A percentile compares a stretch with the other conserved stretches of the same genome.
These are phyloP conservation scores for Drosophila parabipectinata DNA, from an alignment of 1,140 invertebrate genomes.

Conservation along the genomic window DNA sequence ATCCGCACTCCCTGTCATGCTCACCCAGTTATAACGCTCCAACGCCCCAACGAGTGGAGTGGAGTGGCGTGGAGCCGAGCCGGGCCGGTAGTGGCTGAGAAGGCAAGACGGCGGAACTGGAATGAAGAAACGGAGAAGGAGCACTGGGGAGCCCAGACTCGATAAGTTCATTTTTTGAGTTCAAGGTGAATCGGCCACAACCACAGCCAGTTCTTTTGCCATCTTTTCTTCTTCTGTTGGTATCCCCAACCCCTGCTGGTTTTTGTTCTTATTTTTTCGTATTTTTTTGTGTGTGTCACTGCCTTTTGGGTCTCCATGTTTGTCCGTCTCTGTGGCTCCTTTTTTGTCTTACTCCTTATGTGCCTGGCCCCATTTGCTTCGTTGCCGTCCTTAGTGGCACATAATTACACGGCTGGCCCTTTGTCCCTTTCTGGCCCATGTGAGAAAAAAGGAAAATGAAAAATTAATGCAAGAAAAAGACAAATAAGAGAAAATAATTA, in stretches of 20 bases:
- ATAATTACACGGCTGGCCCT: conserved; percentile 63
- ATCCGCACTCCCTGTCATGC: conserved; percentile 12
- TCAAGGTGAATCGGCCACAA: conserved; percentile 68
- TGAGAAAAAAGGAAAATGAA: conserved; percentile 42
- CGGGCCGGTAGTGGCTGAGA: too few relatives aligned
- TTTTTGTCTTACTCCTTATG: conserved; percentile 28
- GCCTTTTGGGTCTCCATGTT: conserved; percentile 29
- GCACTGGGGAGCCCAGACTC: conserved; percentile 25
- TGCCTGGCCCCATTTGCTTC: conserved; percentile 70
- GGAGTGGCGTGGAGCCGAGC: neutral
- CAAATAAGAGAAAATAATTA: conserved; percentile 43
- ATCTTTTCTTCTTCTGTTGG: conserved; percentile 11
- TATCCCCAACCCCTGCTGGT: conserved; percentile 11
- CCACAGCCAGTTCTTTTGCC: conserved; percentile 30
- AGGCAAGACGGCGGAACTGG: conserved; percentile 40
- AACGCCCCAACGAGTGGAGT: conserved; percentile 53
- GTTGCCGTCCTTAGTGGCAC: conserved; percentile 65
- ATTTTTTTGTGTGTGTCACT: conserved; percentile 44
- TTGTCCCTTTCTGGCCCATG: conserved; percentile 14
- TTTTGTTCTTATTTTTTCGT: conserved; percentile 23
- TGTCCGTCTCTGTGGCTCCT: conserved; percentile 40
- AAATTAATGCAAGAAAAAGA: conserved; percentile 55
- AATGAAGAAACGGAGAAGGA: conserved; percentile 17
- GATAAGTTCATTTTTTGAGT: conserved; percentile 75
- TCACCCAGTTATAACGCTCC: conserved; percentile 52